Evolutionary conservation across 2,113 vertebrate species (phyloP).

Genomic region (Psilopogon haemacephalus): DNA sequence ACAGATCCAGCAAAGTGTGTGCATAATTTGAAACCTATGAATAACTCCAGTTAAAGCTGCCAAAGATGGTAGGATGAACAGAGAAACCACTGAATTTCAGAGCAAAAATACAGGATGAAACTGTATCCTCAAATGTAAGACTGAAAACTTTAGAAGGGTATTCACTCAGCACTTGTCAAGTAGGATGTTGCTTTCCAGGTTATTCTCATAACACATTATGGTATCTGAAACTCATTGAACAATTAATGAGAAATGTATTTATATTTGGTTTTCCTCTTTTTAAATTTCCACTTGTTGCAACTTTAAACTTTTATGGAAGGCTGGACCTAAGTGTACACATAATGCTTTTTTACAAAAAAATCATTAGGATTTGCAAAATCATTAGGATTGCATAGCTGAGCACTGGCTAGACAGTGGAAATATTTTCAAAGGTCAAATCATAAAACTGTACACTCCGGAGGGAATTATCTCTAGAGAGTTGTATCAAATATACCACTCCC

Average conservation of each 20-base stretch:
- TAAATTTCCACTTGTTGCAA: background rate
- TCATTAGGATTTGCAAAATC: conserved; percentile 9
- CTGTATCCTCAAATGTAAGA: conserved; percentile 7
- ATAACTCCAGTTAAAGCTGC: conserved; percentile 47
- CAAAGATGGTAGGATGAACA: conserved; percentile 55
- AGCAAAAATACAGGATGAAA: conserved; percentile 29
- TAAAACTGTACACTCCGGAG: conserved; percentile 4
- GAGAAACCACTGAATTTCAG: conserved; percentile 35
- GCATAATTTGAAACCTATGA: conserved; percentile 45
- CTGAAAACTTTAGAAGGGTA: background rate
- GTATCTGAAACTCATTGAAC: conserved; percentile 11
- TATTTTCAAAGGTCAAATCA: conserved; percentile 39
- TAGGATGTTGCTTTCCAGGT: conserved; percentile 9
- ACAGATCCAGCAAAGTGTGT: conserved; percentile 36
- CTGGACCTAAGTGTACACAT: background rate
- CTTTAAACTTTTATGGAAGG: background rate
- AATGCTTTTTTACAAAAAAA: conserved; percentile 22
- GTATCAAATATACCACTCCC: conserved; percentile 46
- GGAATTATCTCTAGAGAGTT: conserved; percentile 30
- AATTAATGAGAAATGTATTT: conserved; percentile 38
- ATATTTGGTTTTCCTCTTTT: conserved; percentile 18
- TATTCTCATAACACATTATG: conserved; percentile 1
- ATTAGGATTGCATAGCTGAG: conserved; percentile 5
- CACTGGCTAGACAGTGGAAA: background rate
- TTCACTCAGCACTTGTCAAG: conserved; percentile 34